Base-by-base conservation (phyloP, 1,140 invertebrate genomes). In the Paracyclopina nana region DNA sequence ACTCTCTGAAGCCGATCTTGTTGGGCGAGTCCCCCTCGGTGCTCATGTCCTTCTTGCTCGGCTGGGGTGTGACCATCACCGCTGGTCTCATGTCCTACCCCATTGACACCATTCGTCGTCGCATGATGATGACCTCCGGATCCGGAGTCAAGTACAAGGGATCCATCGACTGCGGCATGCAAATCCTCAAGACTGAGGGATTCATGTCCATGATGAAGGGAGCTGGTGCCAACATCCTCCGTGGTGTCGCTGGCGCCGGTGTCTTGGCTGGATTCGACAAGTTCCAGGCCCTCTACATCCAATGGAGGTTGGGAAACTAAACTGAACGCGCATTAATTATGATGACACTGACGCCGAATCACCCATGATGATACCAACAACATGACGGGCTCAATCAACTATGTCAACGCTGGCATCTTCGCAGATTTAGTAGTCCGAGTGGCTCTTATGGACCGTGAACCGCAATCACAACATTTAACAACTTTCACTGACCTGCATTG, bases 91-190 rank as follows among this genome's bases (percentile, higher is more conserved):
- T 86, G 50, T 90, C 85, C 11, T 92, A 92, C 72, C 87, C 86
- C 57, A 84, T 91, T 68, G 85, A 92, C 69, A 92, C 86, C 44
- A 84, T 92, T 46, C 73, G 86, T 66, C 75, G 85, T 72, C 76
- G 86, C 62, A 86, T 87, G 82, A 87, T 87, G 80, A 83, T 84
- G 80, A 81, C 83, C 70, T 82, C 79, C 56, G 74, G 76, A 65
- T 61, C 56, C 51, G 79, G 83, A 45, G 71, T 81, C 53, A 72
- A 82, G 65, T 86, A 86, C 69, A 84, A 79, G 25, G 76, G 69
- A 65, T 84, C 80, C 44, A 53, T 82, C 24, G 76, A 83, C 65
- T 83, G 79, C 71, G 85, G 82, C 79, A 63, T 60, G 28, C 82
- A 78, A 64, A 81, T 83, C 59, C 4, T 52, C 11, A 11, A 16